Percentiles rank a stretch among this genome's conserved stretches.
These are phyloP conservation scores for Cisticola juncidis DNA, from an alignment of 2,113 vertebrate species.

Conservation along the genomic window DNA sequence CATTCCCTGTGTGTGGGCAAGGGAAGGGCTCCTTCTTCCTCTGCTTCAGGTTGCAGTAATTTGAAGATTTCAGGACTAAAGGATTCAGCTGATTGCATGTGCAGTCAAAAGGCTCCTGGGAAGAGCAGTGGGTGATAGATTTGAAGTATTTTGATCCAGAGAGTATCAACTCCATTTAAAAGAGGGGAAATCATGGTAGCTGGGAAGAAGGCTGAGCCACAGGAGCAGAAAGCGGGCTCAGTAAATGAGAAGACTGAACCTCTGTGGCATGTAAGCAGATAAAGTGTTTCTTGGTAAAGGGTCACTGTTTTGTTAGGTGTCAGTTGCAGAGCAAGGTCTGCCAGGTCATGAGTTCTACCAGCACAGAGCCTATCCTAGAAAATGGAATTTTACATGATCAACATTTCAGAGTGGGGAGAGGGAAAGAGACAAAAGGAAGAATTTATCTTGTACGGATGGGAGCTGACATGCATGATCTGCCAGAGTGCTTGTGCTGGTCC, in stretches of 20 bases:
- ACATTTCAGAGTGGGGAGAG: neutral
- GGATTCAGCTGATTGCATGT: neutral
- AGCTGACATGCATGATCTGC: neutral
- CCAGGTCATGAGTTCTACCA: neutral
- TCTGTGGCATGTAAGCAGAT: neutral
- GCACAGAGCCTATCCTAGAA: neutral
- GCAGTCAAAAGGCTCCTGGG: neutral
- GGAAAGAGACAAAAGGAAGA: neutral
- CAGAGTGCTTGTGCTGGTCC: neutral
- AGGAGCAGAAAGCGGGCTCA: neutral
- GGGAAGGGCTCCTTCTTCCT: neutral
- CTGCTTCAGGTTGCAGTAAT: neutral
- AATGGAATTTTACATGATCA: neutral
- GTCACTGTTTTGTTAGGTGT: neutral
- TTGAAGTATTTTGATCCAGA: neutral
- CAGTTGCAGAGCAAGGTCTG: neutral
- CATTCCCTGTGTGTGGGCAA: neutral
- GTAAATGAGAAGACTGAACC: neutral
- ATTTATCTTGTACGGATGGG: neutral
- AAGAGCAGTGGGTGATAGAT: neutral
- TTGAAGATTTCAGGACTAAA: neutral
- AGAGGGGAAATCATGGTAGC: neutral
- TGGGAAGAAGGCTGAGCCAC: neutral
- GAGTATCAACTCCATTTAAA: neutral
- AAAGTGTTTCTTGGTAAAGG: neutral